These are phyloP conservation scores for Galaxias olidus DNA, from an alignment of 2,797 vertebrate genomes.

Conservation along the genomic window DNA sequence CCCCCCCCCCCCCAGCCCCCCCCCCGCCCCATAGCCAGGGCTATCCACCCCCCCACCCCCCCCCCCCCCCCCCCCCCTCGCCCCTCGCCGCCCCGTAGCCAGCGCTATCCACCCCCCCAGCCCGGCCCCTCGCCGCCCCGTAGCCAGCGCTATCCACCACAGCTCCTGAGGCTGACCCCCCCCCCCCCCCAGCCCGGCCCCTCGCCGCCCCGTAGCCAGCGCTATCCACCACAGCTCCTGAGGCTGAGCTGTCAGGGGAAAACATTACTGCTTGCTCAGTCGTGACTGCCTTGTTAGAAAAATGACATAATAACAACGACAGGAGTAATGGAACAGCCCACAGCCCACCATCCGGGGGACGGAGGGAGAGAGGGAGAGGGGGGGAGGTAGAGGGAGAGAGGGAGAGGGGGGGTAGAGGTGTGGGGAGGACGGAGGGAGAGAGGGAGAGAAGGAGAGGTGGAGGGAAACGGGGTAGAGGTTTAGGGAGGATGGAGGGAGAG, in stretches of 20 bases:
- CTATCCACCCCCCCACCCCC: background rate
- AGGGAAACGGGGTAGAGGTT: too few relatives aligned
- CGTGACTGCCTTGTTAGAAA: slow-evolving; percentile 64
- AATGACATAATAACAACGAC: slow-evolving; percentile 70
- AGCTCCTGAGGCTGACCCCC: slow-evolving; percentile 43
- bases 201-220: slow-evolving; percentile 35
- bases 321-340: slow-evolving; percentile 60
- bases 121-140: slow-evolving; percentile 32
- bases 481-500: too few relatives aligned
- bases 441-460: too few relatives aligned
- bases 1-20: slow-evolving; percentile 37
- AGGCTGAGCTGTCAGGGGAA: slow-evolving; percentile 43
- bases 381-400: slow-evolving; percentile 13
- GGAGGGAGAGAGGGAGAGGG: slow-evolving; percentile 32
- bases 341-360: slow-evolving; percentile 47
- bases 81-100: slow-evolving; percentile 21
- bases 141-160: slow-evolving; percentile 13
- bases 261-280: slow-evolving; percentile 56
- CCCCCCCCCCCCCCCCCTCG: too few relatives aligned
- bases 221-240: slow-evolving; percentile 47
- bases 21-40: slow-evolving; percentile 11
- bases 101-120: slow-evolving; percentile 52
- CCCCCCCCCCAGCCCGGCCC: background rate
- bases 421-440: too few relatives aligned
- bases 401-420: background rate